phyloP scores from a whole-genome alignment of 1,140 invertebrate genomes.

The Sminthurinus signatus region DNA sequence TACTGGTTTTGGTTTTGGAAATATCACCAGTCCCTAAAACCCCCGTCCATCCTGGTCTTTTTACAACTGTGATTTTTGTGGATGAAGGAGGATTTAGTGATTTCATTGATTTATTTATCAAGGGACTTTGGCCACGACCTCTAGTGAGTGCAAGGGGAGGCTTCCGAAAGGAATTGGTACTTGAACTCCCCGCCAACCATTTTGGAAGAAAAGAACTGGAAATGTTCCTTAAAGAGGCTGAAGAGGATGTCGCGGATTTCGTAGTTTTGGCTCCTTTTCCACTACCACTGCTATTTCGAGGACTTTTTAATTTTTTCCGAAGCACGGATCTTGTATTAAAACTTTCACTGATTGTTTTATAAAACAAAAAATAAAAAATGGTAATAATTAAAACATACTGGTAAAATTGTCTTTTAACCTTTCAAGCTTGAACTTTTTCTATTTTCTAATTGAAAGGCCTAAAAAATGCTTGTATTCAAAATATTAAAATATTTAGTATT shows the following conservation, averaged over 20 bases:
- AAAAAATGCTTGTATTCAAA: too few species aligned
- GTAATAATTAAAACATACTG: not conserved
- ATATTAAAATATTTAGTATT: too few species aligned
- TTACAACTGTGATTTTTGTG: too few species aligned
- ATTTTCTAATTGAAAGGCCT: too few species aligned
- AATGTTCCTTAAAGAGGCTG: not conserved
- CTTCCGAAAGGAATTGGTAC: not conserved
- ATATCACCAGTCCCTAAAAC: too few species aligned
- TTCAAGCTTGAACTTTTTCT: too few species aligned
- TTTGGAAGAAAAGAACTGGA: not conserved
- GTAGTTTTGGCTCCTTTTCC: not conserved
- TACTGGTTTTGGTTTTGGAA: too few species aligned
- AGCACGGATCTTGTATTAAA: slow-evolving; percentile 23
- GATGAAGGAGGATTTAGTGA: too few species aligned
- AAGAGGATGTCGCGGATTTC: not conserved
- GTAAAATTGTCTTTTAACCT: not conserved
- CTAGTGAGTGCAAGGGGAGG: not conserved
- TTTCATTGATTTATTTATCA: too few species aligned
- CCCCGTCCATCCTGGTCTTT: too few species aligned
- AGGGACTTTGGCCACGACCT: not conserved
- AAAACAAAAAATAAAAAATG: not conserved
- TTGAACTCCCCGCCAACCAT: not conserved
- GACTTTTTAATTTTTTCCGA: slow-evolving; percentile 31
- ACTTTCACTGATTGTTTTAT: slow-evolving; percentile 12
- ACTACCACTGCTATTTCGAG: not conserved